A percentile compares a stretch with the other conserved stretches of the same genome.
These are phyloP conservation scores for Proteles cristata DNA, from an alignment of 2,113 vertebrate genomes.

Conservation along the genomic window DNA sequence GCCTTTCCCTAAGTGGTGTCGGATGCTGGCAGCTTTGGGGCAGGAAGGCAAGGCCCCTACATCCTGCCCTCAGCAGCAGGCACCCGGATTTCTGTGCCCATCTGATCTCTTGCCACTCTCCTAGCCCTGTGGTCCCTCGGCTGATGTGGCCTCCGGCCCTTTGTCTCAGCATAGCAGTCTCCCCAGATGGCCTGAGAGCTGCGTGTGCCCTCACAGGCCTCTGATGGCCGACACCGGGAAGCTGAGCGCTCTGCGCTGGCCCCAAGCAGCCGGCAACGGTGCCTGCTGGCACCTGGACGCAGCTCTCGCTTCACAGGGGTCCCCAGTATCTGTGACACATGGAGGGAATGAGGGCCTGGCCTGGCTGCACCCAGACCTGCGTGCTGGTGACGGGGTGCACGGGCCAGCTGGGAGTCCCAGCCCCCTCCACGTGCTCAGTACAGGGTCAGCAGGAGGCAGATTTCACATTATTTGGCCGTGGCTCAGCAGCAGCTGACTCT, in stretches of 20 bases:
- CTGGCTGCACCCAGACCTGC: fast-evolving
- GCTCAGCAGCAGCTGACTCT: neutral
- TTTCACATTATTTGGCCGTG: neutral
- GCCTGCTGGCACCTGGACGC: neutral
- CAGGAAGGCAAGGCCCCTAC: too few species aligned
- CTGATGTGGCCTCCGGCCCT: neutral
- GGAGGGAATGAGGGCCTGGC: fast-evolving
- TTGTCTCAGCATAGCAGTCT: neutral
- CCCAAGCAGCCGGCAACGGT: neutral
- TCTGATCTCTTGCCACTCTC: neutral
- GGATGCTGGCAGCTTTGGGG: neutral
- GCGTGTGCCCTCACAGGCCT: fast-evolving
- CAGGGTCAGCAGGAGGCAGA: neutral
- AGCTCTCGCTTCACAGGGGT: neutral
- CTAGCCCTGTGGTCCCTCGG: neutral
- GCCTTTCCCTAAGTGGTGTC: neutral
- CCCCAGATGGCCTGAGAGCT: fast-evolving
- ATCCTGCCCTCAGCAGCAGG: neutral
- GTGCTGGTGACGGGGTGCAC: fast-evolving
- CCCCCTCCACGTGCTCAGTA: fast-evolving
- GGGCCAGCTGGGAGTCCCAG: fast-evolving
- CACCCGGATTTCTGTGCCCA: too few species aligned
- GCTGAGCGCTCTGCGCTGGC: neutral
- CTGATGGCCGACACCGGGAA: neutral
- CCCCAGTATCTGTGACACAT: neutral